Conservation (phyloP, 2,113 vertebrate species). For the Mystacornis crossleyi region DNA sequence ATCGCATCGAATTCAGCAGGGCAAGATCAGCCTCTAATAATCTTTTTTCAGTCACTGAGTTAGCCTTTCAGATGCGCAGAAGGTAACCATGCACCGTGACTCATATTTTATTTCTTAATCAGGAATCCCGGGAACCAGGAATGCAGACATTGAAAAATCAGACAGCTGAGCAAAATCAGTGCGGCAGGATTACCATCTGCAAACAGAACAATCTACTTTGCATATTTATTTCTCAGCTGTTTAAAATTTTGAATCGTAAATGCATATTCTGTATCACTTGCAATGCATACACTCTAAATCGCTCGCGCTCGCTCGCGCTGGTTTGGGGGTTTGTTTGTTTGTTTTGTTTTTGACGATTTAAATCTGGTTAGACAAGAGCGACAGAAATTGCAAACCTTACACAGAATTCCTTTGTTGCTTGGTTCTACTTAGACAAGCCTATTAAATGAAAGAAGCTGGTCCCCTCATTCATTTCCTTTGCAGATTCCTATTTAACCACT, state of each 20-base stretch:
- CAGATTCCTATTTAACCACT: conserved; percentile 28
- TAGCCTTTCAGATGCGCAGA: neutral
- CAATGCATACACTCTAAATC: neutral
- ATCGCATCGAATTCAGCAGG: neutral
- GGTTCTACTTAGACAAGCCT: conserved; percentile 4
- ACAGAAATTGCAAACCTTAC: conserved; percentile 29
- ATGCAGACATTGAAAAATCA: conserved; percentile 44
- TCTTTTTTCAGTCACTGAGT: neutral
- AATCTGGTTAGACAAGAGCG: conserved; percentile 48
- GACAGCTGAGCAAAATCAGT: conserved; percentile 58
- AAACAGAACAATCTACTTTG: conserved; percentile 56
- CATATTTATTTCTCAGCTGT: conserved; percentile 63
- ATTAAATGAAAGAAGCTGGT: conserved; percentile 20
- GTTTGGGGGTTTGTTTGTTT: conserved; percentile 40
- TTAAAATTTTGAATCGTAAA: conserved; percentile 33
- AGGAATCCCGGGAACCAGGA: conserved; percentile 26
- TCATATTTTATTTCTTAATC: conserved; percentile 50
- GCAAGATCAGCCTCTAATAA: neutral
- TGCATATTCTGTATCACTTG: neutral
- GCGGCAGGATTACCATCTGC: conserved; percentile 57
- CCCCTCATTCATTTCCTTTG: conserved; percentile 20
- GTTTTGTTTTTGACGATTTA: conserved; percentile 26
- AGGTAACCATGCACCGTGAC: conserved; percentile 13
- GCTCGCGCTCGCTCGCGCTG: neutral
- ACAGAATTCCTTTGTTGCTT: conserved; percentile 28